Evolutionary conservation across 2,888 invertebrate species (phyloP).

Genomic region (Tigriopus californicus): DNA sequence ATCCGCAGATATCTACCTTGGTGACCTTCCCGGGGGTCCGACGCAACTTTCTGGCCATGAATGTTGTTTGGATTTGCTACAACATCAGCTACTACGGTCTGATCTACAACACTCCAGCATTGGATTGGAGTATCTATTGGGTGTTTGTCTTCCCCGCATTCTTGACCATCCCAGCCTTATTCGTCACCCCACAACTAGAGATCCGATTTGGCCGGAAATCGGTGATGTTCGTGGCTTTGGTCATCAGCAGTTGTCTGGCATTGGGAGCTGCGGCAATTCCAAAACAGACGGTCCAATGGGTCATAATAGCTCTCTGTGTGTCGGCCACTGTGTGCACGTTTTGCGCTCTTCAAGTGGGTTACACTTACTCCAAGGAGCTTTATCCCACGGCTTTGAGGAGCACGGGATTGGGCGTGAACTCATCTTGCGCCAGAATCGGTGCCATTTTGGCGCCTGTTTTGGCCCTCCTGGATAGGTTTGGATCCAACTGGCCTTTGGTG

Average conservation of each 20-base stretch:
- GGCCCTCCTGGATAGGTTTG: not conserved
- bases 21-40: not conserved
- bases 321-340: not conserved
- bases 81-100: conserved; percentile 1
- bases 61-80: not conserved
- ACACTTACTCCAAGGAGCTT: conserved; percentile 4
- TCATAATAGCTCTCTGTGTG: not conserved
- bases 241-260: too few species aligned
- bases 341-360: not conserved
- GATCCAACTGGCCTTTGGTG: not conserved
- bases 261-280: too few species aligned
- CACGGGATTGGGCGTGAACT: not conserved
- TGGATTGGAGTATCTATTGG: not conserved
- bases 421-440: not conserved
- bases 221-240: not conserved
- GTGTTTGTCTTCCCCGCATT: not conserved
- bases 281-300: not conserved
- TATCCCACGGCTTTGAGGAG: not conserved
- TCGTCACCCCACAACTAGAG: not conserved
- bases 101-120: conserved; percentile 1
- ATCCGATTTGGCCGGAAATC: not conserved
- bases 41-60: not conserved
- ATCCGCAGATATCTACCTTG: not conserved
- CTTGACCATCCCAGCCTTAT: not conserved
- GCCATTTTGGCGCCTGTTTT: not conserved